These are phyloP conservation scores for Acleris emargana DNA, from an alignment of 2,888 invertebrate genomes.

Conservation along the genomic window DNA sequence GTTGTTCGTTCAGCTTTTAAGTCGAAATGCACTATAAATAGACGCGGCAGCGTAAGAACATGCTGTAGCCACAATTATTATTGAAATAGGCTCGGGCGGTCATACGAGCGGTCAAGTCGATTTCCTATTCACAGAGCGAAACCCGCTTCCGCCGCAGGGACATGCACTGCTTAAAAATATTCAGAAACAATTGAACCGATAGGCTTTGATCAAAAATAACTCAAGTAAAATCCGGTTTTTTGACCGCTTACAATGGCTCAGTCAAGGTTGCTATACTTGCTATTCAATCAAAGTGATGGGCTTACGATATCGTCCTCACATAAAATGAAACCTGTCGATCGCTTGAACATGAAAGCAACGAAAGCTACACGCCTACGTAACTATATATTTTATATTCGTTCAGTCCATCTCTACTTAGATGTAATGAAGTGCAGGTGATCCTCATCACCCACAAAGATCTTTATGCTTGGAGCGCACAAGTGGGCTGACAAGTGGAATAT, in stretches of 20 bases:
- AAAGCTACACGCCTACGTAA: slow-evolving; percentile 16
- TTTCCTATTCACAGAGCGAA: slow-evolving; percentile 66
- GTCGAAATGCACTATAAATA: slow-evolving; percentile 34
- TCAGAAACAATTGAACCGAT: slow-evolving; percentile 51
- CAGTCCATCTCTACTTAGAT: too few relatives aligned
- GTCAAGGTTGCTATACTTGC: slow-evolving; percentile 26
- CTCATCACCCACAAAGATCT: slow-evolving; percentile 5
- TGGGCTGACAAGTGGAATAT: slow-evolving; percentile 11
- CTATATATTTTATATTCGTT: not conserved
- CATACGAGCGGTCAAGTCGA: slow-evolving; percentile 51
- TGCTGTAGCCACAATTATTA: slow-evolving; percentile 29
- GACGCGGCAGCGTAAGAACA: slow-evolving; percentile 23
- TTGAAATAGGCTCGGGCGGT: slow-evolving; percentile 35
- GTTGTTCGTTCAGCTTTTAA: slow-evolving; percentile 36
- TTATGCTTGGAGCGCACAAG: slow-evolving; percentile 5
- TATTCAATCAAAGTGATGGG: slow-evolving; percentile 2
- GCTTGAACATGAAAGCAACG: slow-evolving; percentile 2
- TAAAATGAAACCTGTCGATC: slow-evolving; percentile 12
- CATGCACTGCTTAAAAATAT: slow-evolving; percentile 73
- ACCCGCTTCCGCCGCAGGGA: slow-evolving; percentile 67
- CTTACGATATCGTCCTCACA: too few relatives aligned
- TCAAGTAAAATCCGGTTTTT: slow-evolving; percentile 36
- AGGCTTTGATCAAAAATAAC: slow-evolving; percentile 51
- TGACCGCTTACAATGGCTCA: slow-evolving; percentile 28
- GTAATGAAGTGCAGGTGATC: not conserved